Evolutionary conservation across 2,888 invertebrate species (phyloP), one percentile per base, ranked within the genome.

Genomic region (Amphipoea lucens): DNA sequence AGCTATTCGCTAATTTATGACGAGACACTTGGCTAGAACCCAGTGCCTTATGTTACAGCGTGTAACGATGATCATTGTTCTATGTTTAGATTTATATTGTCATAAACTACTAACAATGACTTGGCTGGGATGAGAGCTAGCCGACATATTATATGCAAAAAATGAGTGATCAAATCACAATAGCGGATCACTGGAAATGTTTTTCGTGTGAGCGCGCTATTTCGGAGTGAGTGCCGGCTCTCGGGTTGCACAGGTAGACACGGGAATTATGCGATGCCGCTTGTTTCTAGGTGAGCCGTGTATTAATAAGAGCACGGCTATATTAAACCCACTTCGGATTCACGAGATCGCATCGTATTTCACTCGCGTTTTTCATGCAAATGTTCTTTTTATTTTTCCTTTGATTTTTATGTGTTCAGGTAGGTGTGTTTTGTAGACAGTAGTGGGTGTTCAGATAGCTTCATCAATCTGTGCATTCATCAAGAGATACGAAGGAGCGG

Each of bases 271-370:
- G 89, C 88, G 90, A 90, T 90, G 91, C 90, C 85, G 89, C 89
- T 87, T 88, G 94, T 93, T 91, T 90, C 93, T 93, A 94, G 92
- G 95, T 94, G 94, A 91, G 94, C 86, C 79, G 93, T 66, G 92
- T 95, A 95, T 95, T 95, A 95, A 94, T 95, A 95, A 91, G 91
- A 91, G 86, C 91, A 90, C 87, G 85, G 90, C 93, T 95, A 94
- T 94, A 95, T 95, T 94, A 93, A 93, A 93, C 92, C 83, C 91
- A 90, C 92, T 90, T 90, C 88, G 89, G 85, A 92, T 91, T 92
- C 92, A 90, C 87, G 89, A 88, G 89, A 92, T 89, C 91, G 95
- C 93, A 93, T 95, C 95, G 86, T 91, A 90, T 95, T 95, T 94
- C 95, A 93, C 81, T 82, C 72, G 74, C 79, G 77, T 84, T 85